Evolutionary conservation across 1,140 invertebrate species (phyloP).

Genomic region (Teleopsis dalmanni): DNA sequence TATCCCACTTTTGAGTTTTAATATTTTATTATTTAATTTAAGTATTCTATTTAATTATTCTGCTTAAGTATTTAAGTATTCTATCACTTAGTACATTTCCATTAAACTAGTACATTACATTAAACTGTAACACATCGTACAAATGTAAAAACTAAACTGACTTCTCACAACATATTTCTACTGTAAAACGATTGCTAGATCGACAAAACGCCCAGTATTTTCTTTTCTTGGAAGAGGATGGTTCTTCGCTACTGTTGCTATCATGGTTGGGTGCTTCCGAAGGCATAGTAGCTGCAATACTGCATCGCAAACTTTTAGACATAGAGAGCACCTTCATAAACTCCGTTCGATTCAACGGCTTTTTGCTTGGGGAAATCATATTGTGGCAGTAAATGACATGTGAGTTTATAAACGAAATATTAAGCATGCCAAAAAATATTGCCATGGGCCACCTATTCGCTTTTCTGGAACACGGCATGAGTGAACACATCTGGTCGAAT

Average conservation of each 20-base stretch:
- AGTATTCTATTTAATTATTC: too few relatives aligned
- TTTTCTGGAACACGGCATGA: conserved; percentile 19
- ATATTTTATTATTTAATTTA: too few relatives aligned
- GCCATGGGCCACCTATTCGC: conserved; percentile 26
- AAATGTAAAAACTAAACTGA: not conserved
- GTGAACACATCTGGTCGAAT: conserved; percentile 39
- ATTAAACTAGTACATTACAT: too few relatives aligned
- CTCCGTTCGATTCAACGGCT: conserved; percentile 6
- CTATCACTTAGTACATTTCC: too few relatives aligned
- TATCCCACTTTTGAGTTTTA: too few relatives aligned
- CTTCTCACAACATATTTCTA: not conserved
- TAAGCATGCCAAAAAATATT: conserved; percentile 14
- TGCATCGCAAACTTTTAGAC: conserved; percentile 1
- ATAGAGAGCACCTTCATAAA: not conserved
- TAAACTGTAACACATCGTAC: too few relatives aligned
- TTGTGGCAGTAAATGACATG: conserved; percentile 12
- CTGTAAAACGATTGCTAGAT: not conserved
- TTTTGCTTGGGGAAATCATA: conserved; percentile 6
- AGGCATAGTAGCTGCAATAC: not conserved
- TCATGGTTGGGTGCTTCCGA: not conserved
- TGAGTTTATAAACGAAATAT: conserved; percentile 12
- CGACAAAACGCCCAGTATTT: not conserved
- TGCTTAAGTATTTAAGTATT: too few relatives aligned
- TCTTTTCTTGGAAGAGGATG: not conserved
- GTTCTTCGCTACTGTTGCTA: not conserved